phyloP scores from a whole-genome alignment of 2,888 invertebrate species.

The Dascillus cervinus region DNA sequence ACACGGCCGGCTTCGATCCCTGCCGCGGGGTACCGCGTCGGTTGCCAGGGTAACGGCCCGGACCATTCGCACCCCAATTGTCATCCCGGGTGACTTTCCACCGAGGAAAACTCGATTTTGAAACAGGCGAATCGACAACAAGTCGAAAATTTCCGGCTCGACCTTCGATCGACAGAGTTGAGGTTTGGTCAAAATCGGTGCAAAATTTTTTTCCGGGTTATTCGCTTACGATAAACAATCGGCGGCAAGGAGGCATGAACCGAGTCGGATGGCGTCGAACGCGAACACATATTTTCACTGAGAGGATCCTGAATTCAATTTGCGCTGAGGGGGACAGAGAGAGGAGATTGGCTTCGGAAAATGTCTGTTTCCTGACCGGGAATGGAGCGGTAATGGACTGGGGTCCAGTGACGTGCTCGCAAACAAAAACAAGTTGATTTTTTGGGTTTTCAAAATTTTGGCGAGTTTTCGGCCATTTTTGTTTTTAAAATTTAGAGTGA shows the following conservation, averaged over 20 bases:
- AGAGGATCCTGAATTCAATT: conserved; percentile 37
- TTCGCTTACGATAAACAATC: too few species aligned
- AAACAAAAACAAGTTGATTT: too few species aligned
- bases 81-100: conserved; percentile 15
- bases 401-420: conserved; percentile 15
- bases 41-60: conserved; percentile 34
- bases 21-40: conserved; percentile 37
- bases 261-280: conserved; percentile 18
- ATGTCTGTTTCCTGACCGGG: conserved; percentile 31
- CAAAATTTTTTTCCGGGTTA: too few species aligned
- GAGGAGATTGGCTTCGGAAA: conserved; percentile 36
- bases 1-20: conserved; percentile 43
- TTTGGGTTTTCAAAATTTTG: too few species aligned
- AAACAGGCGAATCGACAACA: too few species aligned
- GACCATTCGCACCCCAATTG: conserved; percentile 15
- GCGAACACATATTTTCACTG: conserved; percentile 31
- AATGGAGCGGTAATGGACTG: conserved; percentile 20
- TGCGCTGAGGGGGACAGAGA: conserved; percentile 23
- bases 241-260: conserved; percentile 13
- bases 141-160: background rate
- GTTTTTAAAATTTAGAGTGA: too few species aligned
- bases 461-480: too few species aligned
- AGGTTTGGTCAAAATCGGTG: too few species aligned
- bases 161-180: background rate
- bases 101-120: conserved; percentile 2